Evolutionary conservation across 1,140 invertebrate genomes (phyloP).

Genomic region (Heliconius himera): DNA sequence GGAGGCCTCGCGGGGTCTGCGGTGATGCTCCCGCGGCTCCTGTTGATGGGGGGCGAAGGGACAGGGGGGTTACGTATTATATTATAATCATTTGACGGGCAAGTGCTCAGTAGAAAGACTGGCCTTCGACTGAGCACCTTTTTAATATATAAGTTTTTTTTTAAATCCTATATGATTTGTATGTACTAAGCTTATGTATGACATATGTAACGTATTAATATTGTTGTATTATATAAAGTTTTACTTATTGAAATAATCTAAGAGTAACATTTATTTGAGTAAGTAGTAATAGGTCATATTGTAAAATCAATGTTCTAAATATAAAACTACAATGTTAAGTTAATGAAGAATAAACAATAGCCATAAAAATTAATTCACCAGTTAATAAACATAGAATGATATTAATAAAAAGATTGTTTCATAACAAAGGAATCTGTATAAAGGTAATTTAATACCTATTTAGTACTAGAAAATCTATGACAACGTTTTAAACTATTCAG

Average conservation of each 20-base stretch:
- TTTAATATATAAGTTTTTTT: slow-evolving; percentile 5
- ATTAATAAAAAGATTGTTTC: not conserved
- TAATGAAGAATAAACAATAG: too few relatives aligned
- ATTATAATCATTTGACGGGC: slow-evolving; percentile 55
- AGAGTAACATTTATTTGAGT: not conserved
- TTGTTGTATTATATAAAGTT: not conserved
- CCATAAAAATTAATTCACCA: too few relatives aligned
- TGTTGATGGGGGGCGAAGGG: slow-evolving; percentile 59
- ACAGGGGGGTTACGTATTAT: slow-evolving; percentile 55
- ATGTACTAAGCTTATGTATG: slow-evolving; percentile 2
- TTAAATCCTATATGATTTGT: slow-evolving; percentile 10
- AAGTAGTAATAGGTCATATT: too few relatives aligned
- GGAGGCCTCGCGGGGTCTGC: slow-evolving; percentile 52
- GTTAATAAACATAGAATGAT: too few relatives aligned
- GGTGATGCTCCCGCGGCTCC: slow-evolving; percentile 53
- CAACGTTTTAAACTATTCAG: not conserved
- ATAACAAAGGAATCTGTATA: not conserved
- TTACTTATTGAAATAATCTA: not conserved
- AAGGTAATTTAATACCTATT: not conserved
- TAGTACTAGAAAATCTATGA: not conserved
- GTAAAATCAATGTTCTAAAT: too few relatives aligned
- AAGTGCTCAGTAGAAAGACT: slow-evolving; percentile 30
- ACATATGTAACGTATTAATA: slow-evolving; percentile 16
- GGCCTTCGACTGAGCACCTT: slow-evolving; percentile 27
- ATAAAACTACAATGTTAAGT: too few relatives aligned